Base-by-base conservation (phyloP, 2,888 invertebrate species). In the Drosophila nigricruria region DNA sequence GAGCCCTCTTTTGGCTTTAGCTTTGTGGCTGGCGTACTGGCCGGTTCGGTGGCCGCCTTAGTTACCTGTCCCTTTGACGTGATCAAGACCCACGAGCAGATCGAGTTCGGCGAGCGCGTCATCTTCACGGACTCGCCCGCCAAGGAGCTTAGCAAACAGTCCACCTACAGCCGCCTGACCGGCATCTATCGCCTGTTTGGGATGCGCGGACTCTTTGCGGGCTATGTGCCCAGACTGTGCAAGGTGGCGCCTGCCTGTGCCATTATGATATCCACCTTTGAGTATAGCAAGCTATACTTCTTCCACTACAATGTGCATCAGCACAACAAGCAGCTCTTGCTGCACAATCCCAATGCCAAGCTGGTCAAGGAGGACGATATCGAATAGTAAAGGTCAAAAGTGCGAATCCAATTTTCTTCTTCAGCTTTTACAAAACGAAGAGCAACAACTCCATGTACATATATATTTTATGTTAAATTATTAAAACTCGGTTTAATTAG, bases 171-270 rank as follows among this genome's bases (percentile, higher is more conserved):
- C 18, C 94, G 95, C 68, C 94, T 96, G 16, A 92, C 89, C 73
- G 94, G 94, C 74, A 96, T 97, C 69, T 96, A 96, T 89, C 92
- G 81, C 3, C 94, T 94, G 77, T 94, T 95, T 88, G 98, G 98
- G 0, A 76, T 96, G 6, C 94, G 93, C 74, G 97, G 97, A 1
- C 92, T 97, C 38, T 97, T 96, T 90, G 95, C 96, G 5, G 99
- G 99, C 1, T 92, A 98, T 14, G 94, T 96, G 16, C 99, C 99
- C 0, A 94, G 99, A 74, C 93, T 99, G 74, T 95, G 97, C 16
- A 99, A 99, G 94, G 98, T 99, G 4, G 98, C 98, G 4, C 99
- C 99, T 1, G 98, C 99, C 0, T 99, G 99, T 93, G 99, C 99
- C 6, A 98, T 99, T 27, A 99, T 99, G 99, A 99, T 99, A 81